These are phyloP conservation scores for Drosophila busckii DNA, from an alignment of 1,140 invertebrate species.

Conservation along the genomic window DNA sequence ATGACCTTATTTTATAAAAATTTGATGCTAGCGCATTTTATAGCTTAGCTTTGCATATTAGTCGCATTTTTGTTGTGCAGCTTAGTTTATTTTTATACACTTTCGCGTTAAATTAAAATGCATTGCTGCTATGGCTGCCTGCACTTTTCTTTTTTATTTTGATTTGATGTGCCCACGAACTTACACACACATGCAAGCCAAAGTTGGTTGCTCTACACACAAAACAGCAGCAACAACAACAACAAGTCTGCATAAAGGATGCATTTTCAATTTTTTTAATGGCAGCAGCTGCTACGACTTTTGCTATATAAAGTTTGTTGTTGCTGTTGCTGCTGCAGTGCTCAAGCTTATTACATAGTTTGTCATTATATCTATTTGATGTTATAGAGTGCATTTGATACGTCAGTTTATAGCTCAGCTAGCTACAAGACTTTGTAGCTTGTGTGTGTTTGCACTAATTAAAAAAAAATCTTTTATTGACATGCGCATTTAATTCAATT, in stretches of 20 bases:
- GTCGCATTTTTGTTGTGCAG: conserved; percentile 18
- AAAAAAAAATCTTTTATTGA: conserved; percentile 32
- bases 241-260: conserved; percentile 26
- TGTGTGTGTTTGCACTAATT: too few species aligned
- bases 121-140: conserved; percentile 53
- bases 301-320: too few species aligned
- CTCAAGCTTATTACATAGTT: conserved; percentile 27
- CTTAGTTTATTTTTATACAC: conserved; percentile 35
- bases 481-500: conserved; percentile 7
- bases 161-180: conserved; percentile 51
- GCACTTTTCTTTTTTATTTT: too few species aligned
- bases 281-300: conserved; percentile 21
- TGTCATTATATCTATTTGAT: conserved; percentile 29
- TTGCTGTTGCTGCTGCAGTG: background rate
- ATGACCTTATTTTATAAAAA: too few species aligned
- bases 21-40: too few species aligned
- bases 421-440: too few species aligned
- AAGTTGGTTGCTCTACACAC: background rate
- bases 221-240: conserved; percentile 13
- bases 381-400: too few species aligned
- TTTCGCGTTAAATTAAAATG: conserved; percentile 67
- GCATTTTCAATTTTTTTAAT: conserved; percentile 69
- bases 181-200: conserved; percentile 5
- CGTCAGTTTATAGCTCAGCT: too few species aligned
- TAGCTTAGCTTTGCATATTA: background rate